A percentile compares a stretch with the other conserved stretches of the same genome.
These are phyloP conservation scores for Pteropus rufus DNA, from an alignment of 2,797 vertebrate genomes.

Conservation along the genomic window DNA sequence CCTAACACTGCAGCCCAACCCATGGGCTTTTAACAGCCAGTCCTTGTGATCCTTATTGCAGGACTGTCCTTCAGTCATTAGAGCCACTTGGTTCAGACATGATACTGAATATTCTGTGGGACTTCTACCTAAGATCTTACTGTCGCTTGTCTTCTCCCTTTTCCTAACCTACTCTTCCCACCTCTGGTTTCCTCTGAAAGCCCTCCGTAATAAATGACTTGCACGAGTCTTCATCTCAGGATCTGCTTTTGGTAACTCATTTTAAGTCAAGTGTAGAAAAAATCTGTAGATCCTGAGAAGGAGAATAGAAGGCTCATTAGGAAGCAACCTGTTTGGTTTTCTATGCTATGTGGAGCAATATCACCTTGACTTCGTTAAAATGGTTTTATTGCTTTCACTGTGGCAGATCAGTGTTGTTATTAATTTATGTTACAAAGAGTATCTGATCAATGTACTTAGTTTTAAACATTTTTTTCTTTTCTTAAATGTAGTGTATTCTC, in stretches of 20 bases:
- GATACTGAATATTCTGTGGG: background rate
- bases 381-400: background rate
- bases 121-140: background rate
- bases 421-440: background rate
- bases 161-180: background rate
- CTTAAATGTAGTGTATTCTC: constrained; percentile 5
- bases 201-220: background rate
- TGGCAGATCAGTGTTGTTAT: background rate
- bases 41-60: background rate
- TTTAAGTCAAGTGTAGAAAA: background rate
- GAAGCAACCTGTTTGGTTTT: background rate
- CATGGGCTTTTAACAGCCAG: background rate
- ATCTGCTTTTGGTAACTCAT: background rate
- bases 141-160: background rate
- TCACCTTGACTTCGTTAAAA: background rate
- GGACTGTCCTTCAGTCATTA: background rate
- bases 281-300: background rate
- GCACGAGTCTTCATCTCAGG: background rate
- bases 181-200: background rate
- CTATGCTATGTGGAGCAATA: background rate
- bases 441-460: background rate
- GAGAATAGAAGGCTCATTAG: background rate
- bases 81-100: background rate
- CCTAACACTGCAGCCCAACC: background rate
- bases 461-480: background rate